Evolutionary conservation across 2,797 vertebrate genomes (phyloP).

Genomic region (Cottoperca gobio): DNA sequence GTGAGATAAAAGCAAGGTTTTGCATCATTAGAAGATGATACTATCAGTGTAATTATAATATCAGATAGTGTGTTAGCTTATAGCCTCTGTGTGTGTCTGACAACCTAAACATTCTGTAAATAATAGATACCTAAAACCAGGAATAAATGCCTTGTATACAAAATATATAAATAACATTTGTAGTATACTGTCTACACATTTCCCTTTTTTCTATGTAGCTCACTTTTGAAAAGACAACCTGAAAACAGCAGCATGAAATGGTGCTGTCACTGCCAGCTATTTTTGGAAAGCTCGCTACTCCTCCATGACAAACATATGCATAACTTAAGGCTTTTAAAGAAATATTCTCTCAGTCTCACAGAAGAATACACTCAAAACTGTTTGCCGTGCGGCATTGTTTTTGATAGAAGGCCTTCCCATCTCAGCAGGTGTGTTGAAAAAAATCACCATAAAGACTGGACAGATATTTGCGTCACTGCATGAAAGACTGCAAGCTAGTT

Average conservation of each 20-base stretch:
- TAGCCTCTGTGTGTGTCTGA: background rate
- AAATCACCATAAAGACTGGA: slow-evolving; percentile 30
- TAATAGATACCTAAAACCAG: background rate
- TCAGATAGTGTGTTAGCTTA: slow-evolving; percentile 13
- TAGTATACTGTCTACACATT: background rate
- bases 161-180: background rate
- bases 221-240: slow-evolving; percentile 25
- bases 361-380: slow-evolving; percentile 20
- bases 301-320: slow-evolving; percentile 49
- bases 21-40: slow-evolving; percentile 45
- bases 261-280: slow-evolving; percentile 41
- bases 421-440: slow-evolving; percentile 49
- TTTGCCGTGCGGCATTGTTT: slow-evolving; percentile 36
- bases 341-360: background rate
- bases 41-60: slow-evolving; percentile 62
- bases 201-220: background rate
- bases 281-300: slow-evolving; percentile 39
- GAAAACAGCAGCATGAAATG: slow-evolving; percentile 29
- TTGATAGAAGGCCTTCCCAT: slow-evolving; percentile 33
- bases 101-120: slow-evolving; percentile 11
- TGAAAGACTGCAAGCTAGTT: slow-evolving; percentile 49
- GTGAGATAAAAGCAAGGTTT: slow-evolving; percentile 43
- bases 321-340: slow-evolving; percentile 41
- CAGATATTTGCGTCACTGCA: slow-evolving; percentile 51
- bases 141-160: background rate